These are phyloP conservation scores for Brachypodius melanocephalos DNA, from an alignment of 2,113 vertebrate genomes.

Conservation along the genomic window DNA sequence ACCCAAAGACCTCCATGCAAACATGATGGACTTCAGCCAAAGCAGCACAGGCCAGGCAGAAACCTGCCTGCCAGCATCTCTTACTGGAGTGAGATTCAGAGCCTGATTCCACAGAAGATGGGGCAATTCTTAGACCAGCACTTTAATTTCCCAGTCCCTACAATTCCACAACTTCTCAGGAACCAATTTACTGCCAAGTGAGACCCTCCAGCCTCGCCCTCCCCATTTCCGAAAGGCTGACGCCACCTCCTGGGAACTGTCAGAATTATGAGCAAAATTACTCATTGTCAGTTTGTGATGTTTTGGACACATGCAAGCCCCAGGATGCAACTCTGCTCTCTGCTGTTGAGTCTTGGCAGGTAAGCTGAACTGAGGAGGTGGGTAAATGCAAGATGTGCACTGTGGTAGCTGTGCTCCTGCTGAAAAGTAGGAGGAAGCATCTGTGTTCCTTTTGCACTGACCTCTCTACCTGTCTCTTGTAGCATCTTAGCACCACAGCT, in stretches of 20 bases:
- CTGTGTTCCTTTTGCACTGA: not conserved
- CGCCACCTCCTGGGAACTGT: constrained; percentile 46
- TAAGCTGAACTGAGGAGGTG: not conserved
- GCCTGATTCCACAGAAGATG: not conserved
- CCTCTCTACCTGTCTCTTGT: not conserved
- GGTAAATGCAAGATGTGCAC: not conserved
- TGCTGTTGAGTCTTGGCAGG: not conserved
- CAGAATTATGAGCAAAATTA: not conserved
- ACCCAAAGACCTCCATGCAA: not conserved
- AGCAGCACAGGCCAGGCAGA: not conserved
- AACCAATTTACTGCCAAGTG: not conserved
- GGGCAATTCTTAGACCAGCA: not conserved
- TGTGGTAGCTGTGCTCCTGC: not conserved
- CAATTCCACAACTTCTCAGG: not conserved
- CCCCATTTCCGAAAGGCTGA: not conserved
- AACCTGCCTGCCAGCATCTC: not conserved
- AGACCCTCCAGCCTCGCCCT: not conserved
- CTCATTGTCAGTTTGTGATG: not conserved
- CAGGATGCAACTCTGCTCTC: not conserved
- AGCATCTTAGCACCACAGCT: not conserved
- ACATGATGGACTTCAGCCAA: not conserved
- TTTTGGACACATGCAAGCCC: not conserved
- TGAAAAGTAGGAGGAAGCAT: not conserved
- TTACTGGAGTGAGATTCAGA: not conserved
- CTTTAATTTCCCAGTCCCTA: not conserved